Base-by-base conservation (phyloP, 1,140 invertebrate genomes). In the Goniozus legneri region DNA sequence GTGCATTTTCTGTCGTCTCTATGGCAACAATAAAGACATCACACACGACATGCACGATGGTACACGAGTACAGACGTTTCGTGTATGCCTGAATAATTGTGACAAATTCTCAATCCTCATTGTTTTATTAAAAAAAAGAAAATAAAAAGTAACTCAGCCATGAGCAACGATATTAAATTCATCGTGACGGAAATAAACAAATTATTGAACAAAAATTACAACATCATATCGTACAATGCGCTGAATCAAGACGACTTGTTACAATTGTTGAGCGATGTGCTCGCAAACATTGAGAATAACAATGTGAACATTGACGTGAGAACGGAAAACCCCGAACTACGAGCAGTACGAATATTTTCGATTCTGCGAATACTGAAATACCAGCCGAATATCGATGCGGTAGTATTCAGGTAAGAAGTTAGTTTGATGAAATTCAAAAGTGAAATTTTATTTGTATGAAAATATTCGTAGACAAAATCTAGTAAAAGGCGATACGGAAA, bases 141-240 rank as follows among this genome's bases (percentile, higher is more conserved):
- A 33, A 33, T 6, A 13, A 16, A 18, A 22, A 8, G 8, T 12
- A 12, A 15, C 18, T 21, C 4, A 51, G 71, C 60, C 62, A 82
- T 80, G 79, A 88, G 84, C 58, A 88, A 92, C 52, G 82, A 86
- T 73, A 77, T 91, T 46, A 91, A 91, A 67, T 88, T 81, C 66
- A 88, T 92, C 45, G 82, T 92, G 22, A 79, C 79, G 47, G 84
- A 88, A 71, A 64, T 93, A 49, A 90, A 89, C 67, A 84, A 87
- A 60, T 74, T 80, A 35, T 82, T 91, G 55, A 83, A 80, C 40
- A 86, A 85, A 60, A 88, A 84, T 58, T 91, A 86, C 54, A 92
- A 91, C 60, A 71, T 92, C 39, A 91, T 93, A 56, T 87, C 86
- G 47, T 92, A 92, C 74, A 90, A 92, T 76, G 81, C 86, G n/a